Evolutionary conservation across 2,797 vertebrate species (phyloP).

Genomic region (Cheirogaleus major): DNA sequence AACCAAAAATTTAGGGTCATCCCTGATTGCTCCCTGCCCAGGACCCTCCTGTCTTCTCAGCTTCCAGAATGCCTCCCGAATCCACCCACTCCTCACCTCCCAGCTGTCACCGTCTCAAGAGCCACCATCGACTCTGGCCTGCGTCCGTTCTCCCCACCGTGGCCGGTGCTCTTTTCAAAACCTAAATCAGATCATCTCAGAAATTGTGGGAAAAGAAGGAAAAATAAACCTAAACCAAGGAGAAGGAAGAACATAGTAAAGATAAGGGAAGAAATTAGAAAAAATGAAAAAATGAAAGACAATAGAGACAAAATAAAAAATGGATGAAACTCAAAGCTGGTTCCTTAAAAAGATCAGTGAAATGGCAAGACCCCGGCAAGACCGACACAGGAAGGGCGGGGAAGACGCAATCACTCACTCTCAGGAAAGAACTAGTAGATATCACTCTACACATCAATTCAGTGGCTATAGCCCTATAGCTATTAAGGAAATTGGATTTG

Average conservation of each 20-base stretch:
- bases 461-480: background rate
- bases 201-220: background rate
- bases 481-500: background rate
- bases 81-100: background rate
- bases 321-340: background rate
- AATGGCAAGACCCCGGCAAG: background rate
- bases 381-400: background rate
- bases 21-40: background rate
- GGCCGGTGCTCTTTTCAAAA: background rate
- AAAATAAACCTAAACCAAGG: background rate
- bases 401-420: background rate
- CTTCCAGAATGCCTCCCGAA: background rate
- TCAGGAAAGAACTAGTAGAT: background rate
- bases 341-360: background rate
- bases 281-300: background rate
- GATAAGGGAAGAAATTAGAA: background rate
- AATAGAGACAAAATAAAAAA: background rate
- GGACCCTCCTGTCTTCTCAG: background rate
- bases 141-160: accelerated
- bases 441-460: background rate
- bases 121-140: background rate
- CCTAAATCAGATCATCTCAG: background rate
- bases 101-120: accelerated
- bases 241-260: background rate
- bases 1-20: background rate